These are phyloP conservation scores for Psophia crepitans DNA, from an alignment of 2,113 vertebrate genomes.

Conservation along the genomic window DNA sequence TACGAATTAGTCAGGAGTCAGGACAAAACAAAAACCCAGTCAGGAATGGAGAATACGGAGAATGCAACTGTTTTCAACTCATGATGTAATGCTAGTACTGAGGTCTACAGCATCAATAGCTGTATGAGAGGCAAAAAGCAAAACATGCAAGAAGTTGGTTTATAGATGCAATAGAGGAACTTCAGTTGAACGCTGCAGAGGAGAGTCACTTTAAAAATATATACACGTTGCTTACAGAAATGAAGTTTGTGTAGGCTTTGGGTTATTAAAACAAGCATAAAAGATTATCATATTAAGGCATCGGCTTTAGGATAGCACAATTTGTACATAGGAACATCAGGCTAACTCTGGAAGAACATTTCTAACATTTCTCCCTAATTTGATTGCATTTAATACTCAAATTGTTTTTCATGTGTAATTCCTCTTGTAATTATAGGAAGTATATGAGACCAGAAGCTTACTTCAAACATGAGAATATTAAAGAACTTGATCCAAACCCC, in stretches of 20 bases:
- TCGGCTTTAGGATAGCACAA: accelerated
- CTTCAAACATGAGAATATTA: background rate
- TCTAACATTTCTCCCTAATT: background rate
- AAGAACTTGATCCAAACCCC: background rate
- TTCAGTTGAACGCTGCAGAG: background rate
- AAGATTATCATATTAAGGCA: background rate
- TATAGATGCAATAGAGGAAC: background rate
- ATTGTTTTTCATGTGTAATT: background rate
- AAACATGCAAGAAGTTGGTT: background rate
- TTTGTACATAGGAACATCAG: background rate
- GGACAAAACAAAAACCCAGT: background rate
- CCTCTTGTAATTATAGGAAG: background rate
- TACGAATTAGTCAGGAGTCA: conserved; percentile 62
- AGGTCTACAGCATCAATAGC: background rate
- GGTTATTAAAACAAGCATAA: background rate
- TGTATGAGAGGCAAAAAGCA: background rate
- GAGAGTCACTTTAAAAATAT: background rate
- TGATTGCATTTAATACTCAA: background rate
- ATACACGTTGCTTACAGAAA: background rate
- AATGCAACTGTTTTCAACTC: background rate
- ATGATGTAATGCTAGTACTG: accelerated
- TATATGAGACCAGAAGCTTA: background rate
- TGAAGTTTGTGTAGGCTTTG: background rate
- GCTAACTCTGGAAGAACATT: background rate
- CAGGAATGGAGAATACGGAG: background rate